Percentiles rank a stretch among this genome's conserved stretches.
Evolutionary conservation across 1,140 invertebrate genomes (phyloP).

Genomic region (Drosophila azteca): DNA sequence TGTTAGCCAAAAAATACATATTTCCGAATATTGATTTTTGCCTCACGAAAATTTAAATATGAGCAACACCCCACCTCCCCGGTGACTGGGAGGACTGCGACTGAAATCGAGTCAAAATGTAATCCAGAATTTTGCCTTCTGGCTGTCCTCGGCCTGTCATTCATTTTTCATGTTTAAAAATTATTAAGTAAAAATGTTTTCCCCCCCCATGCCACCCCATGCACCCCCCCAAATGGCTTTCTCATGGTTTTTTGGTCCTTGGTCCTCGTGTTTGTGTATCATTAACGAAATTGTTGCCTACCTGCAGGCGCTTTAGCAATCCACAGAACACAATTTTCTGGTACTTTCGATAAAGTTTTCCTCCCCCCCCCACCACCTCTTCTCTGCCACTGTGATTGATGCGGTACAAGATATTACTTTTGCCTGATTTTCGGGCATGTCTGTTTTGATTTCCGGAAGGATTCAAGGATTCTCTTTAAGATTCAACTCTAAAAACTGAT

Average conservation of each 20-base stretch:
- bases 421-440: no score
- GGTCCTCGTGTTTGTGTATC: slow-evolving; percentile 55
- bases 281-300: slow-evolving; percentile 58
- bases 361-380: neutral
- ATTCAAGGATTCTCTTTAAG: no score
- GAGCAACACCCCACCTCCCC: no score
- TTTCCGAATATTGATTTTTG: slow-evolving; percentile 11
- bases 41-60: no score
- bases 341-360: slow-evolving; percentile 5
- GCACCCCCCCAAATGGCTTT: no score
- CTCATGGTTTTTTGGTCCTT: no score
- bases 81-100: no score
- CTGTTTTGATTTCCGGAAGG: no score
- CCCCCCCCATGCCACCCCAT: no score
- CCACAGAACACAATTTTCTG: slow-evolving; percentile 7
- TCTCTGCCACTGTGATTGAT: no score
- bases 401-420: no score
- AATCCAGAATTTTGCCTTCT: slow-evolving; percentile 3
- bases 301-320: slow-evolving; percentile 48
- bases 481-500: no score
- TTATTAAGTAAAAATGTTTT: slow-evolving; percentile 45
- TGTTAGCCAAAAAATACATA: slow-evolving; percentile 6
- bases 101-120: neutral
- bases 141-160: slow-evolving; percentile 25
- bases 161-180: slow-evolving; percentile 41